phyloP scores from a whole-genome alignment of 2,797 vertebrate genomes.

The Pelobates cultripes region DNA sequence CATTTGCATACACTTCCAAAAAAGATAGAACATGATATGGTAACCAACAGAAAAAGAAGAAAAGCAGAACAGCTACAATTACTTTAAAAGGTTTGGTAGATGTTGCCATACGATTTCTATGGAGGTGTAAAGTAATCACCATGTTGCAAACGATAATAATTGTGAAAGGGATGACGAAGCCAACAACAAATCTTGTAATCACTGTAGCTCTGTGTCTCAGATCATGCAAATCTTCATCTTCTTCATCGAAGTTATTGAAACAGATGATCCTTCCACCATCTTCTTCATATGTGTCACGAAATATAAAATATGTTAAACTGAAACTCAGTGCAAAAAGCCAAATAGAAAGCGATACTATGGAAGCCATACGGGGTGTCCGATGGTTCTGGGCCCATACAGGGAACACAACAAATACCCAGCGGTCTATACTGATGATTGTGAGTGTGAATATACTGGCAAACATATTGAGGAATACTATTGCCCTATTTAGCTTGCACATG shows the following conservation, averaged over 20 bases:
- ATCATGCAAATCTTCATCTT: conserved; percentile 18
- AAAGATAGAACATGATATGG: conserved; percentile 51
- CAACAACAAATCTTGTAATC: conserved; percentile 50
- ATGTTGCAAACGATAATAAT: conserved; percentile 56
- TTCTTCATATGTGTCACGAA: conserved; percentile 28
- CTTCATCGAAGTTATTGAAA: conserved; percentile 56
- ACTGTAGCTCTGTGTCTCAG: conserved; percentile 11
- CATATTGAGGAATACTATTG: conserved; percentile 52
- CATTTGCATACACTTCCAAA: conserved; percentile 25
- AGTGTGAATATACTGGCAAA: conserved; percentile 60
- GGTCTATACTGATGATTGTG: conserved; percentile 53
- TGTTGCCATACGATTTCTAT: conserved; percentile 1
- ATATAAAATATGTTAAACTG: conserved; percentile 48
- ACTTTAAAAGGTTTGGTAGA: conserved; percentile 57
- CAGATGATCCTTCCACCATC: conserved; percentile 28
- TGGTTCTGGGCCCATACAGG: conserved; percentile 57
- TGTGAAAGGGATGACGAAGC: conserved; percentile 55
- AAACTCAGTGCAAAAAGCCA: conserved; percentile 44
- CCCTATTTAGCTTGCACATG: conserved; percentile 54
- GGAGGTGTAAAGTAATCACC: conserved; percentile 52
- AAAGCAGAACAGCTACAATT: conserved; percentile 53
- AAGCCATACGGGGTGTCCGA: conserved; percentile 37
- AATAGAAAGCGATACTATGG: conserved; percentile 8
- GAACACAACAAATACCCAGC: conserved; percentile 48
- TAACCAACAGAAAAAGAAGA: conserved; percentile 62